Base-by-base conservation (phyloP, 1,140 invertebrate genomes). In the Subanguina moxae region DNA sequence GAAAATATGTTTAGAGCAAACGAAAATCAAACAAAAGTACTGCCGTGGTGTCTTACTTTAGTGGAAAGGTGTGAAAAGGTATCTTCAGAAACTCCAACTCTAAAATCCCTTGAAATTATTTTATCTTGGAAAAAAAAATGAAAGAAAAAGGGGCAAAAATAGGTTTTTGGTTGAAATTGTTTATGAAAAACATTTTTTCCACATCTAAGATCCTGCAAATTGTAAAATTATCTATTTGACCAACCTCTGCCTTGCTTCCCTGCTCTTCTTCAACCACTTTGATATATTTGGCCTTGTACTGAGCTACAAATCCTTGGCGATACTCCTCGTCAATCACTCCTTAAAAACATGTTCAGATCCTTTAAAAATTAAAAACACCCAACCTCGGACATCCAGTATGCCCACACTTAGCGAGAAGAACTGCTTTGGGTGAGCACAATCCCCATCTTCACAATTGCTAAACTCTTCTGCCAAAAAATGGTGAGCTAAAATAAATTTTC, bases 401-500 rank as follows among this genome's bases (percentile, higher is more conserved):
- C 58, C 58, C n/a, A 61, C 17, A n/a, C 28, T 5, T 28, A 30
- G 21, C 21, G 52, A 57, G 52, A 57, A 57, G 52, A 30, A 30
- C 11, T 3, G 32, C 11, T 52, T 52, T 52, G 48, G 23, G 23
- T 5, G 23, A 15, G 48, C 17, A 21, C 23, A 25, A 15, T 7
- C 48, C 3, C 48, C 48, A 25, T 52, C 48, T 21, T 38, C 32
- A 11, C 32, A 3, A 38, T 38, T 38, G 11, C 32, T 38, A 1
- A 45, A 32, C 21, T 62, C 45, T 57, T 71, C 67, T 43, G 69
- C 71, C 1, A 42, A 23, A 67, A 72, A 72, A 25, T 66, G 27
- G 62, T 74, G 73, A 15, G 67, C n/a, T 38, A 38, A 38, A 38
- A 3, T n/a, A n/a, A n/a, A n/a, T n/a, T n/a, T n/a, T n/a, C n/a